Evolutionary conservation across 2,888 invertebrate species (phyloP).

Genomic region (Melanostoma scalare): DNA sequence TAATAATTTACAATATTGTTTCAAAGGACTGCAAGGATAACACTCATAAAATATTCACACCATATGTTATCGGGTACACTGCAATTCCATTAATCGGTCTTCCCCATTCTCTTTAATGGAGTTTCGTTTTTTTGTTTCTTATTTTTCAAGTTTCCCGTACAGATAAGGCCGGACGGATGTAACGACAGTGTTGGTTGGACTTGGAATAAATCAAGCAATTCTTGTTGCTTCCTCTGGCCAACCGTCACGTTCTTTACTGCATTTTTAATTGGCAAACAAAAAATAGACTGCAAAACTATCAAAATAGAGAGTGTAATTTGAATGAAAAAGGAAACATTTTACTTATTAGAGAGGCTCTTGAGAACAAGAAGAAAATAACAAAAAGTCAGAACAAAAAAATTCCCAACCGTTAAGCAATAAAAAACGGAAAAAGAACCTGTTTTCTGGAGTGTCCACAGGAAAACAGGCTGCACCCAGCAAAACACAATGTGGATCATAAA

Average conservation of each 20-base stretch:
- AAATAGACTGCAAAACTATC: conserved; percentile 15
- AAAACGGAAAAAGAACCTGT: conserved; percentile 39
- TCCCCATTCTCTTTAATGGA: conserved; percentile 25
- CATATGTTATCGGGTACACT: conserved; percentile 67
- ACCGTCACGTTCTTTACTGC: conserved; percentile 51
- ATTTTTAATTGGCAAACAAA: conserved; percentile 55
- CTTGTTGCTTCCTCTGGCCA: conserved; percentile 13
- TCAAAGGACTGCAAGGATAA: conserved; percentile 49
- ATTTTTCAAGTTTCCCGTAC: conserved; percentile 1
- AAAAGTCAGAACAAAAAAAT: background rate
- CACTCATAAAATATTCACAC: conserved; percentile 70
- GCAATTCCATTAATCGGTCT: conserved; percentile 55
- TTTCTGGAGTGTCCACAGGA: conserved; percentile 30
- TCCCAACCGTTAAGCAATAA: conserved; percentile 23
- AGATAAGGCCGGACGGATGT: conserved; percentile 45
- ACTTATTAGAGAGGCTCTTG: conserved; percentile 38
- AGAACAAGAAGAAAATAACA: background rate
- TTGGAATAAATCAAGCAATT: conserved; percentile 58
- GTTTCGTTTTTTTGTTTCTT: conserved; percentile 7
- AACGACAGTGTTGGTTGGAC: conserved; percentile 25
- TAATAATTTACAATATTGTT: conserved; percentile 66
- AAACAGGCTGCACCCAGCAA: conserved; percentile 62
- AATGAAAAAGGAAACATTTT: conserved; percentile 31
- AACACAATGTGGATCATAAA: conserved; percentile 63
- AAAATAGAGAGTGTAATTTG: conserved; percentile 44